Evolutionary conservation across 2,797 vertebrate species (phyloP).

Genomic region (Alosa sapidissima): DNA sequence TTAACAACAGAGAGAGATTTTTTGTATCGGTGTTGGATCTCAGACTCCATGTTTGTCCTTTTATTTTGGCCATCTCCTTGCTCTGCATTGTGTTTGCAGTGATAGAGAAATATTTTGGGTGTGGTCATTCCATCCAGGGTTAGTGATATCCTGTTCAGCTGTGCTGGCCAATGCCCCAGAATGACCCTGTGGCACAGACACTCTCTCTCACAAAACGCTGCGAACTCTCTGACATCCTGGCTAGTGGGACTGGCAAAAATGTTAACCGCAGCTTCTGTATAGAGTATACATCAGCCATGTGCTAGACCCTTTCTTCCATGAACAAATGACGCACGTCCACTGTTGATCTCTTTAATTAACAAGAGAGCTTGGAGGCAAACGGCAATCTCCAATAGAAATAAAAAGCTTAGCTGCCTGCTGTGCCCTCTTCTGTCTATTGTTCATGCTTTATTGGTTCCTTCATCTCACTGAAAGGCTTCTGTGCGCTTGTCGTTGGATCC

Average conservation of each 20-base stretch:
- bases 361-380: background rate
- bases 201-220: background rate
- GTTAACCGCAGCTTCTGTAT: background rate
- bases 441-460: conserved; percentile 1
- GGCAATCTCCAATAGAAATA: background rate
- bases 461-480: conserved; percentile 8
- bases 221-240: background rate
- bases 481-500: background rate
- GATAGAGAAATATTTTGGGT: background rate
- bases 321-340: background rate
- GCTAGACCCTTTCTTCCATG: too few species aligned
- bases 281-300: background rate
- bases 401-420: background rate
- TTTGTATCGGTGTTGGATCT: background rate
- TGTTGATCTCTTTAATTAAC: background rate
- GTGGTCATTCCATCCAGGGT: background rate
- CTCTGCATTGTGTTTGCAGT: background rate
- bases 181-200: background rate
- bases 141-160: conserved; percentile 32
- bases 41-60: background rate
- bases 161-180: conserved; percentile 1
- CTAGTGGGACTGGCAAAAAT: background rate
- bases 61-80: background rate
- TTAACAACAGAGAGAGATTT: background rate
- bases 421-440: background rate